These are phyloP conservation scores for Zosterops lateralis DNA, from an alignment of 2,113 vertebrate species.

Conservation along the genomic window DNA sequence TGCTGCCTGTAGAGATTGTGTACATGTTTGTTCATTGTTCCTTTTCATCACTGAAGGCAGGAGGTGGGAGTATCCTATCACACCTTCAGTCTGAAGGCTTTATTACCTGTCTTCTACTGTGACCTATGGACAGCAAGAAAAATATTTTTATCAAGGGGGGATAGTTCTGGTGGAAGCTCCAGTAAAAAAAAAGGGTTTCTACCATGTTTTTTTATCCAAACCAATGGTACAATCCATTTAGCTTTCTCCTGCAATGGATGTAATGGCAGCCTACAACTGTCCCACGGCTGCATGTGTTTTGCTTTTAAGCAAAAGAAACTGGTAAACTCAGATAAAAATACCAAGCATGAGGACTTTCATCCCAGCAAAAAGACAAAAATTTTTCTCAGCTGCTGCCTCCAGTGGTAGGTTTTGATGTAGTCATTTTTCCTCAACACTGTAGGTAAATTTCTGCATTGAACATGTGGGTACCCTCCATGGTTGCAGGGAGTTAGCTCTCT, in stretches of 20 bases:
- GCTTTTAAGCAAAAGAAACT: not conserved
- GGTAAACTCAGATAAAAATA: not conserved
- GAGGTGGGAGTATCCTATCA: not conserved
- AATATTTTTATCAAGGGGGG: not conserved
- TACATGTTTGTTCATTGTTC: not conserved
- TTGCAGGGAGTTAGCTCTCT: not conserved
- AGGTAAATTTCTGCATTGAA: not conserved
- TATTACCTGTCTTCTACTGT: not conserved
- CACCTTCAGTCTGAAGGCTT: not conserved
- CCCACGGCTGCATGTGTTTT: not conserved
- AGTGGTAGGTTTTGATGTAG: not conserved
- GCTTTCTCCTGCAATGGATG: not conserved
- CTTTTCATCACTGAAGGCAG: not conserved
- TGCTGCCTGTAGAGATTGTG: not conserved
- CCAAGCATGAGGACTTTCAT: not conserved
- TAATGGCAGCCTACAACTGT: not conserved
- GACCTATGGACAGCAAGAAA: not conserved
- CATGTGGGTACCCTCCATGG: accelerated
- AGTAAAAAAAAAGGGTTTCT: not conserved
- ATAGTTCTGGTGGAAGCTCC: not conserved
- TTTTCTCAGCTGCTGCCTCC: not conserved
- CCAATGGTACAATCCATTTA: not conserved
- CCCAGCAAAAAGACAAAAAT: not conserved
- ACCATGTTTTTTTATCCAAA: not conserved
- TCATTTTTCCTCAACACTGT: not conserved